phyloP scores from a whole-genome alignment of 1,140 invertebrate genomes.

The Drosophila bipectinata region DNA sequence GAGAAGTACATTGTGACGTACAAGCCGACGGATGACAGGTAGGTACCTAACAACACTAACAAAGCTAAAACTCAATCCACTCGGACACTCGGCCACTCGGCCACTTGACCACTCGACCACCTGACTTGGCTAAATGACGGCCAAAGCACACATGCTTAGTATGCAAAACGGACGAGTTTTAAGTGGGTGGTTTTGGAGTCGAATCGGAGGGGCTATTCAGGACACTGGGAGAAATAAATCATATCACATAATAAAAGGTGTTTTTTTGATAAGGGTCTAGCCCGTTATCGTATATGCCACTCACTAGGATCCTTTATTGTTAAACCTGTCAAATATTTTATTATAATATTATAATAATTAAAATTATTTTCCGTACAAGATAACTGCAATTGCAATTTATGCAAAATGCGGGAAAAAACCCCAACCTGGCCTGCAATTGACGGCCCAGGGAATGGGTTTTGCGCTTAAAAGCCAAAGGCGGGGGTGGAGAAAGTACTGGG shows the following conservation, averaged over 20 bases:
- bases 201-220: not conserved
- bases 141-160: constrained; percentile 26
- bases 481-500: not conserved
- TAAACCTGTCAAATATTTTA: not conserved
- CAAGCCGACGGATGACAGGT: constrained; percentile 83
- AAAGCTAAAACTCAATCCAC: constrained; percentile 47
- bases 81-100: not conserved
- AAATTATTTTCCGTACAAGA: constrained; percentile 2
- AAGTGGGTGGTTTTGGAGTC: not conserved
- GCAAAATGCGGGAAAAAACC: constrained; percentile 24
- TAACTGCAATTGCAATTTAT: constrained; percentile 47
- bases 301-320: no score
- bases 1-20: constrained; percentile 95
- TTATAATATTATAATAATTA: not conserved
- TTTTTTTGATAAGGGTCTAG: not conserved
- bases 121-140: constrained; percentile 33
- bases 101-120: constrained; percentile 20
- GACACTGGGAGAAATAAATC: not conserved
- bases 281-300: not conserved
- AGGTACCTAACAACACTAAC: constrained; percentile 60
- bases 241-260: not conserved
- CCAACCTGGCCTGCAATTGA: constrained; percentile 67
- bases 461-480: constrained; percentile 1
- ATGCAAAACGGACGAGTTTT: constrained; percentile 28
- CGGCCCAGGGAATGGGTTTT: constrained; percentile 23